A percentile compares a stretch with the other conserved stretches of the same genome.
phyloP scores from a whole-genome alignment of 2,888 invertebrate species.

The Dasypolia templi region DNA sequence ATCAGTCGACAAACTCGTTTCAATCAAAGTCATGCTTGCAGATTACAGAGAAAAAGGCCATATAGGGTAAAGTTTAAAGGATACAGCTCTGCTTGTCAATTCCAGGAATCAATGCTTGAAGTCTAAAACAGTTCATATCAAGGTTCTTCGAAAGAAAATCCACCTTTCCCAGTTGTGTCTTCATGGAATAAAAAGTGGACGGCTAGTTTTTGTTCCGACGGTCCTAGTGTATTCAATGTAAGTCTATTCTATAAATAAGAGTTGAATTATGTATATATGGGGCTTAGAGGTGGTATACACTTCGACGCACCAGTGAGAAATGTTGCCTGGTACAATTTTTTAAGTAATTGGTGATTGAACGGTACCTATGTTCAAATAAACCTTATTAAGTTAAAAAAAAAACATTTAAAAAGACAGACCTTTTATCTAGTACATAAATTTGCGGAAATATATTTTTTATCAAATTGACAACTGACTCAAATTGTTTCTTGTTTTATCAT shows the following conservation, averaged over 20 bases:
- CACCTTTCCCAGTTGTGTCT: conserved; percentile 8
- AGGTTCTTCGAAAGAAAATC: conserved; percentile 18
- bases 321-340: no score
- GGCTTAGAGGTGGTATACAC: conserved; percentile 57
- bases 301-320: not conserved
- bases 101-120: not conserved
- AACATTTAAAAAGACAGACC: no score
- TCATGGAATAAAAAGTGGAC: conserved; percentile 35
- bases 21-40: no score
- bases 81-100: not conserved
- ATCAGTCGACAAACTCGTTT: no score
- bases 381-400: no score
- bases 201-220: conserved; percentile 51
- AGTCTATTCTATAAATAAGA: conserved; percentile 75
- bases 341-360: no score
- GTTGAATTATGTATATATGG: conserved; percentile 74
- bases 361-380: not conserved
- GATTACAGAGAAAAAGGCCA: not conserved
- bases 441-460: not conserved
- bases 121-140: conserved; percentile 1
- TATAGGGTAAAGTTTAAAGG: no score
- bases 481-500: no score
- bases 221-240: conserved; percentile 46
- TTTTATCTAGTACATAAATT: not conserved
- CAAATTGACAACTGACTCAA: not conserved